phyloP scores from a whole-genome alignment of 2,797 vertebrate genomes.

The Rhynchonycteris naso region DNA sequence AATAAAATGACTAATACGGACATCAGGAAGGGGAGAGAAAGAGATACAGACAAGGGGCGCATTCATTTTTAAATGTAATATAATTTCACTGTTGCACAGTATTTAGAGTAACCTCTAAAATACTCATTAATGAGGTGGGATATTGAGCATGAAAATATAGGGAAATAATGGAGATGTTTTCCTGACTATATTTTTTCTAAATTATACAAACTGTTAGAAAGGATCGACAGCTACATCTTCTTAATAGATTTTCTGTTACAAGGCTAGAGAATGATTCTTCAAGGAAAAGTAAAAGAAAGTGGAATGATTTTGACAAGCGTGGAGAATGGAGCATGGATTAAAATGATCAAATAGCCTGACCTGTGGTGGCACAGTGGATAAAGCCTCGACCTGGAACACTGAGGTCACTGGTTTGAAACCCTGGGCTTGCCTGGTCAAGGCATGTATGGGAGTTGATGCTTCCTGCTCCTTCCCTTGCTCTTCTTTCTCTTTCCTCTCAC shows the following conservation, averaged over 20 bases:
- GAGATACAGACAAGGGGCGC: not conserved
- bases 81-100: not conserved
- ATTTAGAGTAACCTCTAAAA: not conserved
- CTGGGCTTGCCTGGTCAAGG: too few species aligned
- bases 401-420: too few species aligned
- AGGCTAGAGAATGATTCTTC: not conserved
- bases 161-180: not conserved
- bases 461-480: too few species aligned
- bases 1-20: not conserved
- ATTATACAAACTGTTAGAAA: not conserved
- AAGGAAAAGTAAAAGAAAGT: constrained; percentile 33
- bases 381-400: too few species aligned
- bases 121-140: not conserved
- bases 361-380: too few species aligned
- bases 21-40: not conserved
- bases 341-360: not conserved
- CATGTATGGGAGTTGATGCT: too few species aligned
- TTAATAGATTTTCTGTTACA: not conserved
- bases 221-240: not conserved
- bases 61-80: not conserved
- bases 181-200: not conserved
- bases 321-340: not conserved
- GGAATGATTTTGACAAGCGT: not conserved
- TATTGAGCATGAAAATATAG: not conserved
- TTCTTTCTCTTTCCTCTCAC: too few species aligned